Conservation (phyloP, 2,888 invertebrate genomes). For the Spilosoma lubricipeda region DNA sequence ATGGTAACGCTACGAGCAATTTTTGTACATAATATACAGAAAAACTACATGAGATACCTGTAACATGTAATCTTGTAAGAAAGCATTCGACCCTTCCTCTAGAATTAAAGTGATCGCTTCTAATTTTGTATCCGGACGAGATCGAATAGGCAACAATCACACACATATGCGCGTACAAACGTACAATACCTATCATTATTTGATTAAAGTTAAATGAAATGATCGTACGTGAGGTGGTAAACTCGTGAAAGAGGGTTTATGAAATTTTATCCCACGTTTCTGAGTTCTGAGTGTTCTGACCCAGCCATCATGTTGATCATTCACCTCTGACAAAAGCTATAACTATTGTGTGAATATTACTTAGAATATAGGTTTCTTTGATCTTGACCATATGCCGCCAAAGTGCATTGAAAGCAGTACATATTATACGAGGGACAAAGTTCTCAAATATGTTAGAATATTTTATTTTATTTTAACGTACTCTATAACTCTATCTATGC, state of each 20-base stretch:
- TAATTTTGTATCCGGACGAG: conserved; percentile 48
- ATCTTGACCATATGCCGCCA: not conserved
- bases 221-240: conserved; percentile 6
- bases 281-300: too few species aligned
- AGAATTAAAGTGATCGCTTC: conserved; percentile 46
- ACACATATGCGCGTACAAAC: conserved; percentile 7
- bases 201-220: conserved; percentile 8
- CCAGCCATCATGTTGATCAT: not conserved
- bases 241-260: conserved; percentile 1
- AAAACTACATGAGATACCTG: conserved; percentile 22
- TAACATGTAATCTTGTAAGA: conserved; percentile 48
- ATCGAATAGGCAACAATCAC: conserved; percentile 34
- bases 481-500: too few species aligned
- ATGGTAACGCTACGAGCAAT: conserved; percentile 37
- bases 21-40: conserved; percentile 28
- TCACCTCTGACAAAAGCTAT: not conserved
- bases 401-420: not conserved
- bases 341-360: not conserved
- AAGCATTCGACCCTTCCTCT: conserved; percentile 46
- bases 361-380: not conserved
- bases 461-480: too few species aligned
- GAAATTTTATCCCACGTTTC: not conserved
- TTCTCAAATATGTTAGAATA: not conserved
- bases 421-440: not conserved
- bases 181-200: conserved; percentile 11